Evolutionary conservation across 2,797 vertebrate genomes (phyloP), one percentile per base, ranked within the genome.

Genomic region (Epinephelus coioides): DNA sequence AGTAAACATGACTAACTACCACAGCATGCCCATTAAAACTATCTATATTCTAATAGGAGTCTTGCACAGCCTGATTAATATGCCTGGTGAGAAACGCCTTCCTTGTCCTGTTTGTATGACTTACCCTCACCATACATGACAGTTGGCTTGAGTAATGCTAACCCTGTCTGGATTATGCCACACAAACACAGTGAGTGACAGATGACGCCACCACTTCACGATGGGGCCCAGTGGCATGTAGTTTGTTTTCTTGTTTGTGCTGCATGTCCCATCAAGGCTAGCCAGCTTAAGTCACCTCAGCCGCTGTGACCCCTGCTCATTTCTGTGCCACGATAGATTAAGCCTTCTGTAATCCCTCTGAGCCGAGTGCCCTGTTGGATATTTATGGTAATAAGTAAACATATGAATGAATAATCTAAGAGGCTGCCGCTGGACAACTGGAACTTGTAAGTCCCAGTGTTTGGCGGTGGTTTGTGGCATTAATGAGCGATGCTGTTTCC

Each of bases 381-480:
- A 89, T 91, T 94, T 86, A 91, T 91, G 89, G 90, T 92, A 92
- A 93, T 93, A 94, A 94, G 92, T 92, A 91, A 94, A 94, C 90
- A 92, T 92, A 91, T 93, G 91, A 94, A 95, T 93, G 91, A 93
- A 93, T 94, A 92, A 94, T 93, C 90, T 81, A 76, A 84, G 85
- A 83, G 71, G 78, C 88, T 82, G 83, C 86, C 46, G 62, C 79
- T 88, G 88, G 90, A 92, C 93, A 91, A 86, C 89, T 93, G 90
- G 86, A 84, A 87, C 61, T 81, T 84, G 80, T 85, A 87, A 88
- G 63, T 91, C 86, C 75, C 50, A 73, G 65, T 89, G 85, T 86
- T 90, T 93, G 82, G 86, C 83, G 80, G 73, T 19, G 67, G 63
- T 59, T 30, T 80, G 69, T 69, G 67, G 73, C 60, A 72, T 89